These are phyloP conservation scores for Mus spicilegus DNA, from an alignment of 2,113 vertebrate species.

Conservation along the genomic window DNA sequence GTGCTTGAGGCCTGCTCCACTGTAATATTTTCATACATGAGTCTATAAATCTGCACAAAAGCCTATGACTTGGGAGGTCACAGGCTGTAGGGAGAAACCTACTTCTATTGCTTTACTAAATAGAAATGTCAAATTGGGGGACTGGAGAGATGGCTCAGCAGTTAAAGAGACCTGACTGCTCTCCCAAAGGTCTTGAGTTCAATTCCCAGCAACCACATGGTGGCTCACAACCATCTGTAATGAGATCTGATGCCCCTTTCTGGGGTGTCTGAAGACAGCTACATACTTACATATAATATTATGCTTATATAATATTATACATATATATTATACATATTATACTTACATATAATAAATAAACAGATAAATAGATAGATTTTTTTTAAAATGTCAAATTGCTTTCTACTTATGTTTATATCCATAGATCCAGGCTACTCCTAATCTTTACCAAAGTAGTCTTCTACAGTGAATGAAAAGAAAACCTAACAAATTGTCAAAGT, in stretches of 20 bases:
- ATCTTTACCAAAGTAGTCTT: not conserved
- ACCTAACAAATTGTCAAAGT: not conserved
- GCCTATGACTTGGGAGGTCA: not conserved
- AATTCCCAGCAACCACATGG: no score
- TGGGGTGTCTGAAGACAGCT: no score
- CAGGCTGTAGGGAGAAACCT: not conserved
- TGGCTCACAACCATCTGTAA: no score
- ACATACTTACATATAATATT: no score
- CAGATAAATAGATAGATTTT: no score
- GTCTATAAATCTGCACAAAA: not conserved
- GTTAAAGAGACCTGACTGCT: no score
- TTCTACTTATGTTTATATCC: not conserved
- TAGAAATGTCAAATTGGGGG: not conserved
- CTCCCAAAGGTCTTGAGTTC: no score
- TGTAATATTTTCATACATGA: not conserved
- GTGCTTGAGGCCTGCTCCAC: not conserved
- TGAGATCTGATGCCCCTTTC: no score
- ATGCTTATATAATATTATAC: no score
- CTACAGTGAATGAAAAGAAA: not conserved
- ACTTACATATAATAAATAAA: no score
- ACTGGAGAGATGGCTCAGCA: no score
- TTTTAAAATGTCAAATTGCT: not conserved
- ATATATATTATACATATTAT: no score
- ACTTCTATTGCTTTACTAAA: not conserved
- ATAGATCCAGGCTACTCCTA: not conserved